Base-by-base conservation (phyloP, 1,140 invertebrate genomes). In the Medauroidea extradentata region DNA sequence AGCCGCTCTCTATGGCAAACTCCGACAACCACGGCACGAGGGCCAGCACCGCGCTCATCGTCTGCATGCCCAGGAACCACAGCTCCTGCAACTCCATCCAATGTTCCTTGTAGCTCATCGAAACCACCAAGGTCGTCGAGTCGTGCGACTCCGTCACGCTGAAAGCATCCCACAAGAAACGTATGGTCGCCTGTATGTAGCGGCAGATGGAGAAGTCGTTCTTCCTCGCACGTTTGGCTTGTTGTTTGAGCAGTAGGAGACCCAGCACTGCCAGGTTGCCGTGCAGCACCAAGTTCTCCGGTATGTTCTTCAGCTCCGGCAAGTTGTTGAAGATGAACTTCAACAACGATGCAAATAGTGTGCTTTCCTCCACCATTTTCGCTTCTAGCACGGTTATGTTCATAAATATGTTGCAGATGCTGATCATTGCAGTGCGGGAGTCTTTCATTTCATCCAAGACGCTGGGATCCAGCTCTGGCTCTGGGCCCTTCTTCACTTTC, bases 21-120 rank as follows among this genome's bases (percentile, higher is more conserved):
- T 94, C 89, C 0, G 90, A 90, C 18, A 95, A 84, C 92, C 92
- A 94, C 1, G 91, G 90, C 48, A 94, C 83, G 46, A 86, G 79
- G 3, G 86, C 80, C 8, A 95, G 73, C 0, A 95, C 85, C 4
- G 85, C 83, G 63, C 88, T 86, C 75, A 94, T 85, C 13, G 91
- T 94, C 75, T 95, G 92, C 90, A 95, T 93, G 13, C 93, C 92
- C 19, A 96, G 76, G 74, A 94, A 95, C 93, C 93, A 96, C 1
- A 95, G 76, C 72, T 95, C 93, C 73, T 87, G 90, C 16, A 95
- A 80, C 67, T 94, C 91, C 72, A 86, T 84, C 93, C 93, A 96
- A 59, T 85, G 78, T 69, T 88, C 86, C 69, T 93, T 92, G 72
- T 95, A 96, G 13, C 83, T 79, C 78, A 91, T 89, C 2, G 90